phyloP scores from a whole-genome alignment of 2,888 invertebrate species.

The Netelia inedita region DNA sequence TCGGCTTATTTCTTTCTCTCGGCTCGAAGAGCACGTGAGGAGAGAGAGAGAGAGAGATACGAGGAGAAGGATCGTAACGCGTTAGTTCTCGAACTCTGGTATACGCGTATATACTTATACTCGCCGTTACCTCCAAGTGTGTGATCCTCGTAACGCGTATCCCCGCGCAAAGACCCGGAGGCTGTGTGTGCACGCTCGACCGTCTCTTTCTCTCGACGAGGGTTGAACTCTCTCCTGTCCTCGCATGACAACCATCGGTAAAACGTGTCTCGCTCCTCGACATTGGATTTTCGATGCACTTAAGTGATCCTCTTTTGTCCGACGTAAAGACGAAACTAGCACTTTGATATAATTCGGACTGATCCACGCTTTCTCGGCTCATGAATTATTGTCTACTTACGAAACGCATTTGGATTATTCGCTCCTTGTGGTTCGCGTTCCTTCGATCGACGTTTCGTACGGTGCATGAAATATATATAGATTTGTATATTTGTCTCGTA shows the following conservation, averaged over 20 bases:
- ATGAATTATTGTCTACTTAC: slow-evolving; percentile 22
- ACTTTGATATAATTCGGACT: slow-evolving; percentile 47
- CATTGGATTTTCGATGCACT: slow-evolving; percentile 62
- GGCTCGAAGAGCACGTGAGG: slow-evolving; percentile 43
- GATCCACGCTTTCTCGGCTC: slow-evolving; percentile 21
- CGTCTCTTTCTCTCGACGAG: slow-evolving; percentile 45
- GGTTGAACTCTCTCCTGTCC: slow-evolving; percentile 50
- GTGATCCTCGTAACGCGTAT: background rate
- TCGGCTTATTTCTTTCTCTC: slow-evolving; percentile 79
- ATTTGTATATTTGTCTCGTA: too few relatives aligned
- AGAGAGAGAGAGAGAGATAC: slow-evolving; percentile 20
- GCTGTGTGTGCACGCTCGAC: background rate
- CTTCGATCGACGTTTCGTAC: too few relatives aligned
- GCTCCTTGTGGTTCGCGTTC: background rate
- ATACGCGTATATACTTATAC: background rate
- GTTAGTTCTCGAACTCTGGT: slow-evolving; percentile 13
- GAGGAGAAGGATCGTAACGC: slow-evolving; percentile 16
- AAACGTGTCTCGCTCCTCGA: slow-evolving; percentile 40
- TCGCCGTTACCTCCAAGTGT: background rate
- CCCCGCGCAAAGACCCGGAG: slow-evolving; percentile 1
- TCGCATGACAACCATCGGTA: slow-evolving; percentile 38
- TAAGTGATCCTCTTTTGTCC: slow-evolving; percentile 64
- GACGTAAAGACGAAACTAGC: slow-evolving; percentile 19
- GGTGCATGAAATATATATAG: too few relatives aligned
- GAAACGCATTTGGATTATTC: background rate